A percentile compares a stretch with the other conserved stretches of the same genome.
phyloP scores from a whole-genome alignment of 2,113 vertebrate species.

The Nestor notabilis region DNA sequence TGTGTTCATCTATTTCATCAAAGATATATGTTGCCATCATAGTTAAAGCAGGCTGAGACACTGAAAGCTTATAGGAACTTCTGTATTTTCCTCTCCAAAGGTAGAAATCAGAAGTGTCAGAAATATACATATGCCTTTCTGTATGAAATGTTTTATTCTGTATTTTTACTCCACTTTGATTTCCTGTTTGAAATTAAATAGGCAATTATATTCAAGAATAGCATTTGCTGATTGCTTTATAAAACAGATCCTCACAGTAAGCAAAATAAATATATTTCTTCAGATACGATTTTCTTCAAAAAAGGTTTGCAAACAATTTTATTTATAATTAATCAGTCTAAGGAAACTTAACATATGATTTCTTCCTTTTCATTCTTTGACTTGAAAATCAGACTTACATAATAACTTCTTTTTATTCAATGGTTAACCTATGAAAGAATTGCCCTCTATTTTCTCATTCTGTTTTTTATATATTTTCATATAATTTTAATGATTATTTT shows the following conservation, averaged over 20 bases:
- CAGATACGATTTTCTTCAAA: neutral
- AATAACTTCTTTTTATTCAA: neutral
- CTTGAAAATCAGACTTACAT: neutral
- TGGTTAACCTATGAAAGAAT: neutral
- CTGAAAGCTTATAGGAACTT: slow-evolving; percentile 34
- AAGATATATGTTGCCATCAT: slow-evolving; percentile 38
- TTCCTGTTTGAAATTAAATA: slow-evolving; percentile 51
- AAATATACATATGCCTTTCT: neutral
- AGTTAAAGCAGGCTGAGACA: neutral
- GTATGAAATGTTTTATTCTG: slow-evolving; percentile 10
- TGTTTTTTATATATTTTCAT: neutral
- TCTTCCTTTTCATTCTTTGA: neutral
- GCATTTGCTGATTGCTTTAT: neutral
- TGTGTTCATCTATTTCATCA: slow-evolving; percentile 62
- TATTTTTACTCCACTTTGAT: slow-evolving; percentile 42
- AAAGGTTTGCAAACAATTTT: neutral
- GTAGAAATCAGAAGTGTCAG: neutral
- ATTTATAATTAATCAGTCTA: neutral
- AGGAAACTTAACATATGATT: neutral
- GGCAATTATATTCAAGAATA: neutral
- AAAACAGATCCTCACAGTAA: neutral
- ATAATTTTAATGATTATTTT: neutral
- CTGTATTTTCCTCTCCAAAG: neutral
- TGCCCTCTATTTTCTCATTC: neutral
- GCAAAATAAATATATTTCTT: neutral